Evolutionary conservation across 2,113 vertebrate species (phyloP).

Genomic region (Pitta sordida): DNA sequence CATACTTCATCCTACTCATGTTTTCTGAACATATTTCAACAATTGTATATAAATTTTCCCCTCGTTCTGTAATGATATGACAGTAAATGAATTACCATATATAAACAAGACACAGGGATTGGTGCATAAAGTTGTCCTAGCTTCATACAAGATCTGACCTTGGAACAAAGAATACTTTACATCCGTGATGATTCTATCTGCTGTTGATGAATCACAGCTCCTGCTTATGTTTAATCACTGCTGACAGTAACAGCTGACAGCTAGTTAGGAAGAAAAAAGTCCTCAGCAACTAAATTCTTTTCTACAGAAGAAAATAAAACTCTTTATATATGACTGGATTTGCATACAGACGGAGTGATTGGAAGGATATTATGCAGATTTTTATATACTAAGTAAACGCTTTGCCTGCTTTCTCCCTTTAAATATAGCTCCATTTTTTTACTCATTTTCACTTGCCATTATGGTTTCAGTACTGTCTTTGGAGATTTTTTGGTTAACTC

Average conservation of each 20-base stretch:
- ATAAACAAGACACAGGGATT: constrained; percentile 35
- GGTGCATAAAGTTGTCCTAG: constrained; percentile 42
- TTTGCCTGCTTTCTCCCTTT: neutral
- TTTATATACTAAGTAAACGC: constrained; percentile 25
- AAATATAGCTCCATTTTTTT: neutral
- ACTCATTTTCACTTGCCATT: constrained; percentile 12
- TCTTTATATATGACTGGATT: constrained; percentile 21
- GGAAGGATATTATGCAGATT: constrained; percentile 37
- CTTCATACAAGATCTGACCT: constrained; percentile 63
- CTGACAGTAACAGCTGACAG: constrained; percentile 72
- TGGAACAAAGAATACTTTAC: constrained; percentile 56
- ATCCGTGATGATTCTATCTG: constrained; percentile 64
- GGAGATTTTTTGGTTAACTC: neutral
- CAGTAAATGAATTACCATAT: constrained; percentile 57
- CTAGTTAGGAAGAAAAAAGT: constrained; percentile 54
- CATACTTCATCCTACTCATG: neutral
- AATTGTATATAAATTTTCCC: constrained; percentile 9
- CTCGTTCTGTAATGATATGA: constrained; percentile 32
- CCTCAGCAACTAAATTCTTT: constrained; percentile 15
- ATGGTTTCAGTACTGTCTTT: neutral
- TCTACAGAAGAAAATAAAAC: neutral
- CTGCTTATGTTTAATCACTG: constrained; percentile 73
- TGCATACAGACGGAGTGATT: constrained; percentile 31
- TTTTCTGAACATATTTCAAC: constrained; percentile 19
- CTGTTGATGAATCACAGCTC: constrained; percentile 69